Base-by-base conservation (phyloP, 2,888 invertebrate genomes). In the Coleophora deauratella region DNA sequence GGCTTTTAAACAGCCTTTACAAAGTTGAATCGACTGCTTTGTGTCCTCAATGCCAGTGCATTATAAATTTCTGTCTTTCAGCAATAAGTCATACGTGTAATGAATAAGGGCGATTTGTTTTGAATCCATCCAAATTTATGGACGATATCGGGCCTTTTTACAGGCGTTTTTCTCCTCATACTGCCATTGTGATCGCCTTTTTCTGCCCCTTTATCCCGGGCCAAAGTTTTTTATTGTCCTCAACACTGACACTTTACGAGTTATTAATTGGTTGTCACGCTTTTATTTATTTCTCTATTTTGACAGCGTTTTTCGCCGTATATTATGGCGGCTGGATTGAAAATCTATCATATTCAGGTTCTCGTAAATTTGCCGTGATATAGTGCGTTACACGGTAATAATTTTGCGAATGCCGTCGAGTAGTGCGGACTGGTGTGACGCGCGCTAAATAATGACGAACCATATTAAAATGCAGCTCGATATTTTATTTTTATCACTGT, bases 61-160 rank as follows among this genome's bases (percentile, higher is more conserved):
- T 77, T 80, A 80, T 79, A 77, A 77, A 80, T 67, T 67, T 54
- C 60, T 62, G 62, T 63, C 65, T 70, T 69, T 66, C 62, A 57
- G 68, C 74, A 66, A 86, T 86, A 85, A 78, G 78, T 86, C 86
- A 86, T 84, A 72, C 64, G 69, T 75, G 80, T 86, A 86, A 86
- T 84, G 86, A 86, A 86, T 86, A 84, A 85, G 78, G 84, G 76
- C 73, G 85, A 86, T 86, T 84, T 85, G 85, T 86, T 86, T 84
- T 85, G 84, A 86, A 79, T 73, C 77, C 74, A 60, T 72, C 76
- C 66, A 78, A 81, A 86, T 85, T 84, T 84, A 86, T 82, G 84
- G 79, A 63, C 67, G 75, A 78, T 76, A 79, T 77, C 72, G 70
- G 62, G 59, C 64, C 70, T 78, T 82, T 84, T 82, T 82, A 81